Conservation (phyloP, 2,797 vertebrate species). For the Moxostoma hubbsi region DNA sequence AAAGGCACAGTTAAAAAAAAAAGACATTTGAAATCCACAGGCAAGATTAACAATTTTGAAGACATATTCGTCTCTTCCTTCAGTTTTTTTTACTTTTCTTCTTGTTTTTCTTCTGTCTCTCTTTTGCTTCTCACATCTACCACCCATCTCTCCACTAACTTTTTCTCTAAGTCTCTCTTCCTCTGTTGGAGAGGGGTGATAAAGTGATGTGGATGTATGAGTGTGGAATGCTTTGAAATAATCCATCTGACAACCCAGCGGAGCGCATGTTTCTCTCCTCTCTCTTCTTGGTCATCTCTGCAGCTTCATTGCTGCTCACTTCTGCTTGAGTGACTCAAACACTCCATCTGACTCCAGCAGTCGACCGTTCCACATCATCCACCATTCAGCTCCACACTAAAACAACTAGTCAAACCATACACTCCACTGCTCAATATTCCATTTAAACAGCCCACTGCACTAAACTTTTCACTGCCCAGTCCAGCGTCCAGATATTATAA, state of each 20-base stretch:
- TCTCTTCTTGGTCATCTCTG: slow-evolving; percentile 22
- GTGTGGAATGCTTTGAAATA: slow-evolving; percentile 49
- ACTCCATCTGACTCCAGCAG: not conserved
- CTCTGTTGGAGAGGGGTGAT: slow-evolving; percentile 43
- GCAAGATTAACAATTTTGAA: not conserved
- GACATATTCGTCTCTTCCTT: slow-evolving; percentile 3
- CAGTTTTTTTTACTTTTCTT: slow-evolving; percentile 28
- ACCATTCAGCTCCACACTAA: slow-evolving; percentile 9
- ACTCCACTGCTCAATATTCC: slow-evolving; percentile 17
- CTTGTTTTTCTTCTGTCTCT: not conserved
- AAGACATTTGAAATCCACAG: not conserved
- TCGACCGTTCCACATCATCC: slow-evolving; percentile 9
- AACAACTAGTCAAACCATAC: slow-evolving; percentile 37
- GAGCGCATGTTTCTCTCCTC: slow-evolving; percentile 29
- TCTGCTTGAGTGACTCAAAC: slow-evolving; percentile 41
- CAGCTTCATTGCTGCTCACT: slow-evolving; percentile 45
- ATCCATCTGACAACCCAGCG: slow-evolving; percentile 58
- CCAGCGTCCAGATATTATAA: not conserved
- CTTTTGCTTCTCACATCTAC: not conserved
- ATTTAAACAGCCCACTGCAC: slow-evolving; percentile 15
- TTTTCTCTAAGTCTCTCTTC: slow-evolving; percentile 5
- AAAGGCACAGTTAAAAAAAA: too few relatives aligned
- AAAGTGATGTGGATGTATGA: slow-evolving; percentile 58
- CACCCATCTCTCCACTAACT: slow-evolving; percentile 13
- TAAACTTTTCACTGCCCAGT: slow-evolving; percentile 17